Conservation (phyloP, 1,140 invertebrate species). For the Aphaenogaster rudis region DNA sequence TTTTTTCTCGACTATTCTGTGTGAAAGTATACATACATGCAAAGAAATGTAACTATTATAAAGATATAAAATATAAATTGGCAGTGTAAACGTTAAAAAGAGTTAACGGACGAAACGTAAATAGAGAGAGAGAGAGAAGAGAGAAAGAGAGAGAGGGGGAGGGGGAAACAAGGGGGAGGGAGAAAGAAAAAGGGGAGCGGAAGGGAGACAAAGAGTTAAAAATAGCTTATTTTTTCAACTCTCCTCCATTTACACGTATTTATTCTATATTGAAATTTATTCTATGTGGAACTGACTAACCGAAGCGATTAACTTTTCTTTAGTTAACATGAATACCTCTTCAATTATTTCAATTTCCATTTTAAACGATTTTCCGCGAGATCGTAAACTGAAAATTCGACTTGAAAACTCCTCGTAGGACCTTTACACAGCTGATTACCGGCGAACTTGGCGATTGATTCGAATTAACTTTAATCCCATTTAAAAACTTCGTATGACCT, state of each 20-base stretch:
- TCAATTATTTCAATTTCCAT: constrained; percentile 22
- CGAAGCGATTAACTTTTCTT: constrained; percentile 22
- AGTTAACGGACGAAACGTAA: not conserved
- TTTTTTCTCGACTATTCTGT: not conserved
- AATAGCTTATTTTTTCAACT: not conserved
- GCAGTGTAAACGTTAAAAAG: not conserved
- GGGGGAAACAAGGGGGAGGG: not conserved
- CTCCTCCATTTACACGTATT: not conserved
- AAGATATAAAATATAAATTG: not conserved
- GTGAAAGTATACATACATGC: not conserved
- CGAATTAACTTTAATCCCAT: constrained; percentile 51
- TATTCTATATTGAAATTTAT: constrained; percentile 15
- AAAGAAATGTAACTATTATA: not conserved
- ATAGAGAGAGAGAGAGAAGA: not conserved
- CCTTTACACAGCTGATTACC: constrained; percentile 44
- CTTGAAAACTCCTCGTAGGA: not conserved
- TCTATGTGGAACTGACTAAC: constrained; percentile 10
- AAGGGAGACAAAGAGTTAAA: not conserved
- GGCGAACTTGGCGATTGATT: constrained; percentile 45
- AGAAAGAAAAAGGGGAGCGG: not conserved
- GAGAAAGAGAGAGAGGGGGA: not conserved
- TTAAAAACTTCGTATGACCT: constrained; percentile 49
- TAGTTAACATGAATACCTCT: not conserved
- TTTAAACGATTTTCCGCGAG: not conserved
- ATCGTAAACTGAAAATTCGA: constrained; percentile 17